Base-by-base conservation (phyloP, 2,113 vertebrate species). In the Poeciliopsis retropinna region DNA sequence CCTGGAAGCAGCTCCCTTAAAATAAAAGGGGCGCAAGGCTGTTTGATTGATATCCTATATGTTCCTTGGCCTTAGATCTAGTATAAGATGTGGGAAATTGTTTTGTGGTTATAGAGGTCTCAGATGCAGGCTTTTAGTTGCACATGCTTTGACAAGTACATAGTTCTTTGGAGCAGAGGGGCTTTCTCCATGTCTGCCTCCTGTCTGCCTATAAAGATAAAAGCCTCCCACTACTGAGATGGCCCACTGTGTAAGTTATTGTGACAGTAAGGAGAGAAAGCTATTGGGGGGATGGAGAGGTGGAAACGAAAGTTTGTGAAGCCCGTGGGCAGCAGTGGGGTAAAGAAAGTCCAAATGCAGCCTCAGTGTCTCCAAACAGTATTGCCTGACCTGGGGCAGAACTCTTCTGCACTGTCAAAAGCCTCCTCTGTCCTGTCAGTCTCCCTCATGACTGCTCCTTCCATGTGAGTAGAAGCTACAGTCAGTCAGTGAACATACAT, bases 161-260 rank as follows among this genome's bases (percentile, higher is more conserved):
- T n/a, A 68, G 77, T 76, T 64, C 64, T 84, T 32, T 60, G 34
- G 69, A 87, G 81, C 69, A 75, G 47, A 87, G 63, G 73, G 75
- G 78, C 77, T 70, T 64, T 87, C 83, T 89, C 28, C 30, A 54
- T 90, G 80, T 84, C 79, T 86, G 74, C 70, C 71, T 85, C 57
- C 60, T 85, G 87, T 79, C 81, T 86, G 81, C 70, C 76, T 85
- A 70, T 75, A 80, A 75, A 88, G 87, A 87, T 88, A 87, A 92
- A 91, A 91, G 85, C 82, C 70, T 84, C 68, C 85, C 73, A 64
- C 82, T 68, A 69, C 60, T 76, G 69, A 86, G 85, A 88, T 70
- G 76, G 67, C 73, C 83, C 70, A 61, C 75, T 88, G 80, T 83
- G 81, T 90, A 88, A 90, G 85, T 80, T 67, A 44, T 67, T 67